Evolutionary conservation across 2,888 invertebrate species (phyloP), one percentile per base, ranked within the genome.

Genomic region (Pammene fasciana): DNA sequence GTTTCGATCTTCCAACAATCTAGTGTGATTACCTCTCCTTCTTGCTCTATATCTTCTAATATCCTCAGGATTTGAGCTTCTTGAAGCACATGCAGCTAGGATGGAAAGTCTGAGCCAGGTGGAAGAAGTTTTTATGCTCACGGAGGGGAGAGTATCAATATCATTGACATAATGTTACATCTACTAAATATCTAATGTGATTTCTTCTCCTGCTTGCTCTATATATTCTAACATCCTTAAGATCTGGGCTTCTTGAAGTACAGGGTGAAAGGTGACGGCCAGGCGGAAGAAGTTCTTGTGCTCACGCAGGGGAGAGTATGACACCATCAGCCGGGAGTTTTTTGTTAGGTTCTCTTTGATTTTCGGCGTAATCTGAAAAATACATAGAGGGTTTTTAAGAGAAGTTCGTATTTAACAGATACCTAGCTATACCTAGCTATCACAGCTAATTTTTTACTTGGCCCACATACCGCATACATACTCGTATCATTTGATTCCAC

Each of bases 141-240:
- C 94, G 94, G 26, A 97, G 80, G 0, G 97, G 97, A 11, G 95
- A 94, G 79, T 97, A 97, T 0, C 96, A 95, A 90, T 96, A 97
- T 95, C 46, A 0, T 48, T 34, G n/a, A 54, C 7, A 14, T 14
- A 46, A n/a, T n/a, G 54, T 54, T n/a, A 54, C 9, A n/a, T 54
- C 13, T 54, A 54, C 34, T 57, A 64, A 50, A 11, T 38, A 11
- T 76, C 71, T 45, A 75, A 1, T 5, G 81, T 73, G 1, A 91
- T 74, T 16, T 74, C 79, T 73, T 92, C 92, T 0, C 95, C 96
- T 66, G 94, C 90, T 56, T 91, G 87, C 76, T 95, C 94, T 52
- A 97, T 95, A 76, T 95, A 93, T 38, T 93, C 85, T 67, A 97
- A 85, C 76, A 95, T 94, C 43, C 91, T 92, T 68, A 95, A 92